phyloP scores from a whole-genome alignment of 2,888 invertebrate genomes.

The Apeira syringaria region DNA sequence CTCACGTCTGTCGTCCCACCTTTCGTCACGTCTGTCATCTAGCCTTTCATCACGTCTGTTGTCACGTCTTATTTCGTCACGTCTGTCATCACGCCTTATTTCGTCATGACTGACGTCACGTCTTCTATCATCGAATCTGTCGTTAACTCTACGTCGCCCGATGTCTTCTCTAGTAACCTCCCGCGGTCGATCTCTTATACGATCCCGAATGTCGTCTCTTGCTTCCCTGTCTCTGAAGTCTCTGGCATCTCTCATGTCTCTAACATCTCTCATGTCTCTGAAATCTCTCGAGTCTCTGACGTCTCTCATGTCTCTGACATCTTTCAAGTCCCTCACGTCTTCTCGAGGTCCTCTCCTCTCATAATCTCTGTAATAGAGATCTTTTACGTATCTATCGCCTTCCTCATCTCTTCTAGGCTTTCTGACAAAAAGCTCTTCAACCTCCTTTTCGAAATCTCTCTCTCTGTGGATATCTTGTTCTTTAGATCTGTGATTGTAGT shows the following conservation, averaged over 20 bases:
- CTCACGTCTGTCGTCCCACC: conserved; percentile 8
- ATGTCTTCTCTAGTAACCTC: conserved; percentile 33
- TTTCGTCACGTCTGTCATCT: conserved; percentile 28
- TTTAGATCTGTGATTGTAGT: conserved; percentile 87
- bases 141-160: conserved; percentile 40
- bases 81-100: conserved; percentile 8
- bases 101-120: conserved; percentile 28
- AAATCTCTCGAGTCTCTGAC: conserved; percentile 16
- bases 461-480: conserved; percentile 54
- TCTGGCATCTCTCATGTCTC: conserved; percentile 31
- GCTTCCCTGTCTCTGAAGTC: conserved; percentile 27
- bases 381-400: conserved; percentile 45
- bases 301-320: conserved; percentile 33
- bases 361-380: conserved; percentile 45
- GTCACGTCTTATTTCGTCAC: conserved; percentile 11
- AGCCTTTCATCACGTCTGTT: conserved; percentile 32
- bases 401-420: conserved; percentile 50
- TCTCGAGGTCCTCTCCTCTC: conserved; percentile 46
- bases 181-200: conserved; percentile 20
- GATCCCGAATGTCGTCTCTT: conserved; percentile 17
- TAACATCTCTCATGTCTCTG: conserved; percentile 34
- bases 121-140: conserved; percentile 41
- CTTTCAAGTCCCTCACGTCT: conserved; percentile 29
- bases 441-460: conserved; percentile 65
- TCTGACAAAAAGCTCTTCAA: conserved; percentile 59